Percentiles rank a stretch among this genome's conserved stretches.
Evolutionary conservation across 35 echinoderm and acorn worm species (phyloP).

Genomic region (Hemicentrotus pulcherrimus): DNA sequence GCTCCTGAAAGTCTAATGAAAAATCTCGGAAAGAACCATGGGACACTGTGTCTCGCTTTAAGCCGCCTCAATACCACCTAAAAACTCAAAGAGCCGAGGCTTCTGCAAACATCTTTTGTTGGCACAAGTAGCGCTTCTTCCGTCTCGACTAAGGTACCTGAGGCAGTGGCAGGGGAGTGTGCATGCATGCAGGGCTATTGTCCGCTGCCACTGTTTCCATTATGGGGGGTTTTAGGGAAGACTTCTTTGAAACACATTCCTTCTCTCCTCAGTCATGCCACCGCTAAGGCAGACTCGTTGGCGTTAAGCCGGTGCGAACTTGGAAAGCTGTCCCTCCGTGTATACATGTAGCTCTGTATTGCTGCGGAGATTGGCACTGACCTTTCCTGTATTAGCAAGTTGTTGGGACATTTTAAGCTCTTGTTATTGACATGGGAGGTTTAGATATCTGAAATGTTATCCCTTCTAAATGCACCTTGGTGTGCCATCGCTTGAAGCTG

Average conservation of each 20-base stretch:
- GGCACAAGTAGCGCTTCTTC: not conserved
- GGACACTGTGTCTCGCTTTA: not conserved
- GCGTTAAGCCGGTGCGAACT: not conserved
- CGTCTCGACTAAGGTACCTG: not conserved
- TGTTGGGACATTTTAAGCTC: conserved; percentile 16
- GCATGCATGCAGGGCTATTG: not conserved
- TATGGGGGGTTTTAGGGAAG: not conserved
- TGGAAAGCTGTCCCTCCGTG: not conserved
- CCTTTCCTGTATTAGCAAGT: not conserved
- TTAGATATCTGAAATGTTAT: conserved; percentile 1
- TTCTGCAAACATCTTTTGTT: conserved; percentile 13
- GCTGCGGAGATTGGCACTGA: not conserved
- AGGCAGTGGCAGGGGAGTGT: not conserved
- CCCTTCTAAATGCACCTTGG: not conserved
- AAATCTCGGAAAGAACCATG: not conserved
- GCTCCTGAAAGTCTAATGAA: not conserved
- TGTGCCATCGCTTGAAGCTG: not conserved
- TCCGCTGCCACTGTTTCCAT: not conserved
- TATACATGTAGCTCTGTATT: too few species aligned
- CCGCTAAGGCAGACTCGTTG: too few species aligned
- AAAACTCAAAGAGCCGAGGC: not conserved
- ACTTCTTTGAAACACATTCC: not conserved
- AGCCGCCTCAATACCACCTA: not conserved
- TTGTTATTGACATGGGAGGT: conserved; percentile 19
- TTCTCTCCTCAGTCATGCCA: too few species aligned